Base-by-base conservation (phyloP, 2,797 vertebrate genomes). In the Lophura swinhoii region DNA sequence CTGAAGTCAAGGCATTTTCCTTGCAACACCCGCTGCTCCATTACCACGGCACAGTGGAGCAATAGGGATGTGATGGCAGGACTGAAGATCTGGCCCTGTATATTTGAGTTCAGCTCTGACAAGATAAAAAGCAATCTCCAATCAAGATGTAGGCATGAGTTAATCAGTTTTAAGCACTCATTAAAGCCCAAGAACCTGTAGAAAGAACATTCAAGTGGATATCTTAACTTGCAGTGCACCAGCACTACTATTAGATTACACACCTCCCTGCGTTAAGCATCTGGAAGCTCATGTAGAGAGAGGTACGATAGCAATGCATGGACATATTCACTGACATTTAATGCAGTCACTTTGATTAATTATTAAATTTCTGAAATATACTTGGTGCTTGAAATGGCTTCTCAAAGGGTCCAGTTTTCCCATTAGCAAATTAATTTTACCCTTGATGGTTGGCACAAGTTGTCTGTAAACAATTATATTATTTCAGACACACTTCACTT, bases 341-440 rank as follows among this genome's bases (percentile, higher is more conserved):
- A 72, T 90, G 91, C n/a, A 96, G 77, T 86, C 86, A 68, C 87
- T 96, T 96, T 94, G 96, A 97, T 97, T 94, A 97, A 97, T 97
- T 94, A 96, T 93, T 96, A 97, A 97, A 90, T 73, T 72, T 80
- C 84, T 92, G 90, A 94, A 85, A 88, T 1, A n/a, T 87, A 92
- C 77, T 66, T 91, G 68, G 80, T 92, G 84, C 64, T 91, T 92
- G 87, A 94, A 95, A 94, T 33, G 37, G 87, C 76, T 91, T 95
- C 95, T 95, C 95, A 93, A 94, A 94, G 83, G 41, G 59, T 81
- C 83, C 92, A 53, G 29, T 70, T 64, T 87, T 88, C 37, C 68
- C 92, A 95, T 94, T 92, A 96, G 88, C 75, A 95, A 93, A 96
- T 95, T 94, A 95, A 96, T 85, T 94, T 93, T 63, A 79, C 44